Evolutionary conservation across 2,113 vertebrate species (phyloP).

Genomic region (Struthio camelus): DNA sequence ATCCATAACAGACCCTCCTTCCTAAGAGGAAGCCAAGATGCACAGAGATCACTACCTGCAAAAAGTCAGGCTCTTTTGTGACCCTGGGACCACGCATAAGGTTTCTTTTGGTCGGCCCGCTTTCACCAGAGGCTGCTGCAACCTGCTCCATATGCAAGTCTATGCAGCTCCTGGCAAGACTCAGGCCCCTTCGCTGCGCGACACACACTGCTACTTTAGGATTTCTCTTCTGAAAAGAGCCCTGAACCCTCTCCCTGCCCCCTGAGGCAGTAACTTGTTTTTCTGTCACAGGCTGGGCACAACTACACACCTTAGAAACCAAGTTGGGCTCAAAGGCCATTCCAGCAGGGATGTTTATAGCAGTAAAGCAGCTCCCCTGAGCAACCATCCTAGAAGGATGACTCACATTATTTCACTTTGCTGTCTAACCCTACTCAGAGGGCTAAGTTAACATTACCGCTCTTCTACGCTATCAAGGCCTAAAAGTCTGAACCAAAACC

Average conservation of each 20-base stretch:
- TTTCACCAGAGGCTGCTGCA: background rate
- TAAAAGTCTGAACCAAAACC: background rate
- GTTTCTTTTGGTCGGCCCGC: background rate
- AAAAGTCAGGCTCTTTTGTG: background rate
- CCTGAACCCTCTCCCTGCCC: background rate
- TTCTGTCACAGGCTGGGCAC: background rate
- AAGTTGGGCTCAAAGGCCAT: background rate
- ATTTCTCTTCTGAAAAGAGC: background rate
- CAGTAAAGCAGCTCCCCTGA: background rate
- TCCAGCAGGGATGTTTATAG: background rate
- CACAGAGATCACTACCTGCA: background rate
- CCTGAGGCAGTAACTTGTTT: background rate
- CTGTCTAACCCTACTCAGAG: fast-evolving
- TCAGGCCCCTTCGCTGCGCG: background rate
- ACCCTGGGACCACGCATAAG: background rate
- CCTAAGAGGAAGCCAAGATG: background rate
- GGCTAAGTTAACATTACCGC: background rate
- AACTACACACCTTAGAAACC: background rate
- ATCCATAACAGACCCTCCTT: background rate
- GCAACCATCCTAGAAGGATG: background rate
- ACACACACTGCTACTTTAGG: background rate
- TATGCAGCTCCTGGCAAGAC: background rate
- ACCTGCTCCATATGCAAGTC: background rate
- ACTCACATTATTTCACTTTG: background rate
- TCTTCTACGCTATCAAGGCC: background rate